Evolutionary conservation across 35 echinoderm and acorn worm genomes (phyloP).

Genomic region (Strongylocentrotus purpuratus): DNA sequence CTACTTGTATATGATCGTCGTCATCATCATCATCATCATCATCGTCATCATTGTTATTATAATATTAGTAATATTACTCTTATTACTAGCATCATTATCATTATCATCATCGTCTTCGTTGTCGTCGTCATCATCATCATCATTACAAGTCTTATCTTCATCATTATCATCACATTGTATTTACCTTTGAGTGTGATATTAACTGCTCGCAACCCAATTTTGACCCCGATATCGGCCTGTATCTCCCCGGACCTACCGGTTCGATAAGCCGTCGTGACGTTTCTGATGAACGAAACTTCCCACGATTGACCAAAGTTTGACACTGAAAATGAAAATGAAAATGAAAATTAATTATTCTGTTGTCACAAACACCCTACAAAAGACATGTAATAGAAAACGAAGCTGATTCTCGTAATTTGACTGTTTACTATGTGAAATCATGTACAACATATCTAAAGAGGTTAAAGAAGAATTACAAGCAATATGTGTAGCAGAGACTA

Average conservation of each 20-base stretch:
- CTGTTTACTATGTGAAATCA: too few species aligned
- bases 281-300: constrained; percentile 40
- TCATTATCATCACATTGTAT: not conserved
- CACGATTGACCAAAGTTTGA: constrained; percentile 71
- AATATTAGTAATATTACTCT: too few species aligned
- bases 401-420: too few species aligned
- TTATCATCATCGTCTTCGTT: not conserved
- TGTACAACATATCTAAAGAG: too few species aligned
- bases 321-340: constrained; percentile 59
- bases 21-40: too few species aligned
- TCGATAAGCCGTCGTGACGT: constrained; percentile 59
- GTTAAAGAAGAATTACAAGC: too few species aligned
- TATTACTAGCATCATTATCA: not conserved
- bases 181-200: constrained; percentile 91
- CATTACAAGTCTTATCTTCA: not conserved
- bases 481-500: too few species aligned
- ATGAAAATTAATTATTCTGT: not conserved
- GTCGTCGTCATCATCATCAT: not conserved
- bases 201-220: constrained; percentile 76
- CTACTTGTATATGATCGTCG: too few species aligned
- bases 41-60: too few species aligned
- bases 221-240: constrained; percentile 76
- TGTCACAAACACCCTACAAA: not conserved
- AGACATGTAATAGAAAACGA: not conserved
- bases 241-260: constrained; percentile 68